Conservation (phyloP, 2,888 invertebrate species). For the Phoronis australis region DNA sequence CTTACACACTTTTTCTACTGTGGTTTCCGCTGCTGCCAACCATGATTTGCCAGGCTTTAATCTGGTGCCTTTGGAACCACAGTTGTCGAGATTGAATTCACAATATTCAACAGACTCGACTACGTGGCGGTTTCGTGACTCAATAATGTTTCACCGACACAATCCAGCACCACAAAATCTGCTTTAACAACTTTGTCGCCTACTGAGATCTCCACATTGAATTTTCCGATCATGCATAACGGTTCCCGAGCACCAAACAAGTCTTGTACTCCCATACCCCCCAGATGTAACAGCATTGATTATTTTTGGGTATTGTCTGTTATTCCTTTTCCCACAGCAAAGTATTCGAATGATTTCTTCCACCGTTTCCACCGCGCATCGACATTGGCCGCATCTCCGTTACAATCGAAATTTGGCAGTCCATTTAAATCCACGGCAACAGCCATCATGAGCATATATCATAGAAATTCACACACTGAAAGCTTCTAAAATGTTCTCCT, state of each 20-base stretch:
- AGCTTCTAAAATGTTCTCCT: no score
- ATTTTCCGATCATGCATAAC: neutral
- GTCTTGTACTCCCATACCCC: no score
- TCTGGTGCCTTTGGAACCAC: no score
- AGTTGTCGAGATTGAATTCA: no score
- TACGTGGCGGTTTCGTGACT: neutral
- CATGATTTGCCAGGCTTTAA: no score
- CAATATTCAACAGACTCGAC: neutral
- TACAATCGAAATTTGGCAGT: no score
- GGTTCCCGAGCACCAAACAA: neutral
- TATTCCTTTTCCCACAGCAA: constrained; percentile 1
- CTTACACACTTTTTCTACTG: no score
- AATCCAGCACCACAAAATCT: constrained; percentile 5
- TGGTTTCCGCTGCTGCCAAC: no score
- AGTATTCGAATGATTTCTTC: constrained; percentile 1
- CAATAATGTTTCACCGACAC: neutral
- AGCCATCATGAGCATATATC: no score
- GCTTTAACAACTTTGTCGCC: neutral
- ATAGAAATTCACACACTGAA: no score
- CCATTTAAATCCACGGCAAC: no score
- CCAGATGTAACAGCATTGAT: constrained; percentile 1
- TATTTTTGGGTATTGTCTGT: neutral
- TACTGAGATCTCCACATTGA: neutral
- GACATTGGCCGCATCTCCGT: no score
- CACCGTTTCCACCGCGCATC: neutral